Evolutionary conservation across 2,888 invertebrate genomes (phyloP).

Genomic region (Zhuqinia jingwanae): DNA sequence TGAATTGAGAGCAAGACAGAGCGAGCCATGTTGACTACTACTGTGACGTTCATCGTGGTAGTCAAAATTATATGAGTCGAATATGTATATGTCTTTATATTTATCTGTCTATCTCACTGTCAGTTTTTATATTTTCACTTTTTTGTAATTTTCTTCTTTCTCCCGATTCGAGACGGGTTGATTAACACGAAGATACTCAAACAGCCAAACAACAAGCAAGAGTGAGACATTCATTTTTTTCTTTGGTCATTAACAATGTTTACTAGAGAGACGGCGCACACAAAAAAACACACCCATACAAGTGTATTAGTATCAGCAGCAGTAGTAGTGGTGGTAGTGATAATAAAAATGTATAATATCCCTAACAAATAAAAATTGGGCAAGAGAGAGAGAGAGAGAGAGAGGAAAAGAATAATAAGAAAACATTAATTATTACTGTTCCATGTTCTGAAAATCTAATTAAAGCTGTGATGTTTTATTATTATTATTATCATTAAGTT

Average conservation of each 20-base stretch:
- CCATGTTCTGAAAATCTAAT: constrained; percentile 64
- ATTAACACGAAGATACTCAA: too few relatives aligned
- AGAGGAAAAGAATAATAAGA: too few relatives aligned
- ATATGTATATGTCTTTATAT: not conserved
- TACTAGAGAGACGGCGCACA: too few relatives aligned
- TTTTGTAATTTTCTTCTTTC: constrained; percentile 36
- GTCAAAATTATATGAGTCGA: not conserved
- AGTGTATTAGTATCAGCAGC: not conserved
- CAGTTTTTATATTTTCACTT: constrained; percentile 54
- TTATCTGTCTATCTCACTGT: constrained; percentile 43
- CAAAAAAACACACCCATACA: not conserved
- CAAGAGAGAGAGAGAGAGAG: constrained; percentile 18
- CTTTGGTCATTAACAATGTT: not conserved
- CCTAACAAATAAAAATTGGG: not conserved
- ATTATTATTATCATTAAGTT: constrained; percentile 21
- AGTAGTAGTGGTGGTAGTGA: constrained; percentile 12
- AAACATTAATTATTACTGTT: constrained; percentile 62
- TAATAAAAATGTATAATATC: not conserved
- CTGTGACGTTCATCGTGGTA: too few relatives aligned
- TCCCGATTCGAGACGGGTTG: constrained; percentile 14
- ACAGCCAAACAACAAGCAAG: too few relatives aligned
- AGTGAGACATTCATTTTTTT: not conserved
- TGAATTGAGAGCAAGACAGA: too few relatives aligned
- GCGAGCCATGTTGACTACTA: too few relatives aligned
- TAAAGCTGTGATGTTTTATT: constrained; percentile 44